Evolutionary conservation across 2,797 vertebrate genomes (phyloP).

Genomic region (Yasuhikotakia modesta): DNA sequence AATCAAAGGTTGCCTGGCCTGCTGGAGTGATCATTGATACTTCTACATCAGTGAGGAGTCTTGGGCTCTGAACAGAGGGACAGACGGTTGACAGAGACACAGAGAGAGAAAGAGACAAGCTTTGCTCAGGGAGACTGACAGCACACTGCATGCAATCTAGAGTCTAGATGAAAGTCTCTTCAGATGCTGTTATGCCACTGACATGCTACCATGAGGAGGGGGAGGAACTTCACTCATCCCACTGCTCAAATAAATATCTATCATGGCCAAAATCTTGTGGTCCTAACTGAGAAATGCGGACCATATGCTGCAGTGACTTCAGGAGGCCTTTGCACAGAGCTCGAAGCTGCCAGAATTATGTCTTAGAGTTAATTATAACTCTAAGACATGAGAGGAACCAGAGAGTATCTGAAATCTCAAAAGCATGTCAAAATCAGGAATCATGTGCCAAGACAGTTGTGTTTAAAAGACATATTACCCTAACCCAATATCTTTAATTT

Average conservation of each 20-base stretch:
- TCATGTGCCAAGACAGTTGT: not conserved
- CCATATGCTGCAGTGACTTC: constrained; percentile 2
- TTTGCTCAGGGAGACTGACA: constrained; percentile 6
- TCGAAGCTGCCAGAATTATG: not conserved
- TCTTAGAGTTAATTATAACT: too few species aligned
- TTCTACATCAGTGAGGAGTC: constrained; percentile 6
- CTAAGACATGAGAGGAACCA: not conserved
- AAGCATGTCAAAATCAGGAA: constrained; percentile 7
- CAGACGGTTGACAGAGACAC: constrained; percentile 8
- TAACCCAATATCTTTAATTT: too few species aligned
- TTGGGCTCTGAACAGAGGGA: not conserved
- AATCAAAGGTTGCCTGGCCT: constrained; percentile 1
- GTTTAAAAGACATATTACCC: too few species aligned
- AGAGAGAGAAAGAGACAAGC: constrained; percentile 4
- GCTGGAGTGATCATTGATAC: not conserved
- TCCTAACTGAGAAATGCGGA: constrained; percentile 1
- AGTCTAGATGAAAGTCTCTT: constrained; percentile 12
- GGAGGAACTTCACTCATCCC: constrained; percentile 36
- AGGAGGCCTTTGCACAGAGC: not conserved
- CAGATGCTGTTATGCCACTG: constrained; percentile 8
- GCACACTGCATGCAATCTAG: constrained; percentile 10
- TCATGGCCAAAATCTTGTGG: not conserved
- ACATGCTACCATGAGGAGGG: not conserved
- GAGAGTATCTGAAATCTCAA: not conserved
- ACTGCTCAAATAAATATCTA: constrained; percentile 21